Base-by-base conservation (phyloP, 1,140 invertebrate genomes). In the Lepidurus packardi region DNA sequence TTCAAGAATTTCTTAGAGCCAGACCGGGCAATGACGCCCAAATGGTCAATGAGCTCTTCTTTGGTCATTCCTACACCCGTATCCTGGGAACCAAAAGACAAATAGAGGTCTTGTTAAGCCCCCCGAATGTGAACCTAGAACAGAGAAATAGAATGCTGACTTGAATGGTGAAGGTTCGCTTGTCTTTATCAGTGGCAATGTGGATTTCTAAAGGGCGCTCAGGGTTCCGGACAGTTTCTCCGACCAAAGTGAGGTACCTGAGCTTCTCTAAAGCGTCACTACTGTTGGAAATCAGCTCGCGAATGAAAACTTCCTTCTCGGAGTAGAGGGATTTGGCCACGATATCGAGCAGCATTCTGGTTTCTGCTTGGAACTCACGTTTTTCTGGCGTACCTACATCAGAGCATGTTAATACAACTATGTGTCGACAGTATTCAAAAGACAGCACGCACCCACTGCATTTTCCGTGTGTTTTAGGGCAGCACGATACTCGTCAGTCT, bases 191-290 rank as follows among this genome's bases (percentile, higher is more conserved):
- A 16, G 94, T 96, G 1, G 87, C 89, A 73, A 99, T 93, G 83
- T 92, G 91, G 80, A 98, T 98, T 87, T 98, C 94, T 47, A 96
- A 86, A 1, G 85, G 82, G 47, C 82, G 79, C 25, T 85, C 84
- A 16, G 80, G 79, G 6, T 83, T 80, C 42, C 83, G 81, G 21
- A 80, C 77, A 1, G 82, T 77, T 77, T 82, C 65, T 74, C 81
- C 87, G 24, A 89, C 90, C 8, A 95, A 84, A 78, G 90, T 88
- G 42, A 92, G 74, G 80, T 93, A 94, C 0, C 93, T 86, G 76
- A 97, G 90, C 84, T 98, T 98, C 85, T 98, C 97, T 45, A 98
- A 86, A 13, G 97, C 96, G 90, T 99, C 97, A 86, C 94, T 98
- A 1, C 95, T 93, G 88, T 99, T 99, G 7, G 96, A 98, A 78